Base-by-base conservation (phyloP, 1,140 invertebrate species). In the Hyphantria cunea region DNA sequence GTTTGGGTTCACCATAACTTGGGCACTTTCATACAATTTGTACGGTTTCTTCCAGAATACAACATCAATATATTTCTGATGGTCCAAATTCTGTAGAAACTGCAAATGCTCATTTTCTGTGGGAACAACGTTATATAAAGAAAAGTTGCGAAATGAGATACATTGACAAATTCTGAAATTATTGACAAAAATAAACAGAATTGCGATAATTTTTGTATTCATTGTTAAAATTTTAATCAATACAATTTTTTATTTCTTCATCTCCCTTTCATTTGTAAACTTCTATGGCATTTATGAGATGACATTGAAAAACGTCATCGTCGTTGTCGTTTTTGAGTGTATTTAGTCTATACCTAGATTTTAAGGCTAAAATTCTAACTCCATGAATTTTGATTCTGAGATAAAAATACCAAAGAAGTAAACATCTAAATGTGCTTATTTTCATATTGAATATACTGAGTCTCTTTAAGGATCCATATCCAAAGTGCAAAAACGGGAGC, bases 31-130 rank as follows among this genome's bases (percentile, higher is more conserved):
- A 39, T 70, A 76, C 11, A 86, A 39, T 47, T 76, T 84, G n/a
- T 64, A 72, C 0, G 86, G 84, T 34, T 69, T 82, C 13, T 74
- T 72, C 79, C 82, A 86, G 66, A 85, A 87, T 10, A 80, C 68
- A 0, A 84, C 66, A 41, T 87, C 74, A 0, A 85, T 72, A 32
- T 86, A 87, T 42, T 83, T 82, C 17, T 82, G 62, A 4, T 50
- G 54, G 14, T 80, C 78, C 8, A 85, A 56, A 52, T 78, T 82
- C 58, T 81, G 72, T 11, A 87, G 64, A 45, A 87, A 86, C 41
- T 78, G 76, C 45, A 85, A 64, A 48, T 89, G 80, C 10, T 78
- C 78, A n/a, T 68, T 44, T 17, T 82, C 78, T 0, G 53, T 59
- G 0, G 83, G 78, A 3, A 63, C 32, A 0, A 77, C 51, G 34